Evolutionary conservation across 2,113 vertebrate genomes (phyloP).

Genomic region (Labrus mixtus): DNA sequence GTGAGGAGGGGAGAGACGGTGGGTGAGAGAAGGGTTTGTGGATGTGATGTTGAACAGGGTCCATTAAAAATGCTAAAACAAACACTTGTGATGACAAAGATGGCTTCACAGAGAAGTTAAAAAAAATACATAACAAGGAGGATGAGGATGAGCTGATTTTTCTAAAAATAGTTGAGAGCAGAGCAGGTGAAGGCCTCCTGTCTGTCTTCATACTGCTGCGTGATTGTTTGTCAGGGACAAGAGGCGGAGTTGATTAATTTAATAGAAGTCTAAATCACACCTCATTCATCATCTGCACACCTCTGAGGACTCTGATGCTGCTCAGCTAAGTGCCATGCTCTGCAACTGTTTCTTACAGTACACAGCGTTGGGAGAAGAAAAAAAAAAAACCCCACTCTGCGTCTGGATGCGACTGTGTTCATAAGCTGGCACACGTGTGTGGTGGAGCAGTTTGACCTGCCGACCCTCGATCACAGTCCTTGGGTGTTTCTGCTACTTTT

Average conservation of each 20-base stretch:
- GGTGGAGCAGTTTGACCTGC: background rate
- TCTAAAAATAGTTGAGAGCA: background rate
- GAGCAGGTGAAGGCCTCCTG: background rate
- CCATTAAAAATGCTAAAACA: background rate
- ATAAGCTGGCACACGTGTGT: background rate
- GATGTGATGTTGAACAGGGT: too few species aligned
- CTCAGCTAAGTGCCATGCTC: background rate
- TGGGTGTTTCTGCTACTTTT: slow-evolving; percentile 9
- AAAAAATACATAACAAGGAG: too few species aligned
- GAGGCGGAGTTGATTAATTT: background rate
- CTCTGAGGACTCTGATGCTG: background rate
- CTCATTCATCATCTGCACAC: background rate
- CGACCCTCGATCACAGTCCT: slow-evolving; percentile 7
- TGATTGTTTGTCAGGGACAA: background rate
- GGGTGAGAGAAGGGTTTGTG: too few species aligned
- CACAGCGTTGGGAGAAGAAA: background rate
- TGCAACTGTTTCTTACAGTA: background rate
- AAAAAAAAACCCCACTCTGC: background rate
- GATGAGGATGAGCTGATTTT: background rate
- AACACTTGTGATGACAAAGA: too few species aligned
- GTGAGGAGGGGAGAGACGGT: background rate
- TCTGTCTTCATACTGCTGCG: background rate
- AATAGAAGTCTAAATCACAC: background rate
- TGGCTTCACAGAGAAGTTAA: too few species aligned
- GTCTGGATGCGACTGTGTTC: background rate